Evolutionary conservation across 2,888 invertebrate genomes (phyloP), one percentile per base, ranked within the genome.

Genomic region (Hedya salicella): DNA sequence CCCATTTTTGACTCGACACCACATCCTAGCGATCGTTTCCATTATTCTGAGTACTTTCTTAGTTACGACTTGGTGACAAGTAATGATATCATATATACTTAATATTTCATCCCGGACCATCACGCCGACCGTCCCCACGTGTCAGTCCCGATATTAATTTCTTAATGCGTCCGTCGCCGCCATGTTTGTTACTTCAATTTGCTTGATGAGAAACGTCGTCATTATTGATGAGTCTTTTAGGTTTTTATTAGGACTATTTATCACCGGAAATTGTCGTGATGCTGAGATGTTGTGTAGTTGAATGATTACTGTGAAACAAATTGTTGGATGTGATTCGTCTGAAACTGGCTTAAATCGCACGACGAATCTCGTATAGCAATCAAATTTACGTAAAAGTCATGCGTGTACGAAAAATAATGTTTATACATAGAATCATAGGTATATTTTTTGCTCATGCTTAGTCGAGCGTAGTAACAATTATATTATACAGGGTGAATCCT

Each of bases 71-170:
- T 11, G 14, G 4, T 14, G 50, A 30, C 54, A 40, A 56, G 62
- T 63, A 40, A 63, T 63, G 21, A 21, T 32, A 36, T 44, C 52
- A 65, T 16, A n/a, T 21, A 40, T 21, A 40, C 40, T 56, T 56
- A 63, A 46, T 66, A 49, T 61, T 61, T 54, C 42, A 53, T 66
- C 66, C 54, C 53, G 68, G 54, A 46, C 66, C 62, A 62, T 66
- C 69, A 68, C 52, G 53, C 36, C 40, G 50, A 44, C 46, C 67
- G 44, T 70, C 63, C 70, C 70, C 75, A 73, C 73, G 72, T 76
- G 77, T 74, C 81, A 78, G 75, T 68, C 75, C 76, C 78, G 76
- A 84, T 86, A 86, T 84, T 87, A 85, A 87, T 88, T 85, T 81
- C 83, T 82, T 87, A 88, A 86, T 83, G 82, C 81, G 78, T 77